Evolutionary conservation across 1,140 invertebrate genomes (phyloP), one percentile per base, ranked within the genome.

Genomic region (Alviniconcha marisindica): DNA sequence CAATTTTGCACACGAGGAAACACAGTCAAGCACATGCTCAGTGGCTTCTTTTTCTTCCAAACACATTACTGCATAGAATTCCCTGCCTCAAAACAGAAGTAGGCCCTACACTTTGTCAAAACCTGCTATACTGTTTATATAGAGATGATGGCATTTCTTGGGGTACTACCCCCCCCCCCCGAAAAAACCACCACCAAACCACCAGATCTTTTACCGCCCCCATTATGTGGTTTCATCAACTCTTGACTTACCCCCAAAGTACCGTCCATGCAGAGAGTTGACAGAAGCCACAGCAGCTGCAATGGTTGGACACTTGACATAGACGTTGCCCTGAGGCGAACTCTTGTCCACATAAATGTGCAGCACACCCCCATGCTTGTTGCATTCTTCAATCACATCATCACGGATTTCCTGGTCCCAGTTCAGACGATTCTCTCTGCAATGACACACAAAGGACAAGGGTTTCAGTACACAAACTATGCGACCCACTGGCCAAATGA

Each of bases 331-430:
- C 89, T 98, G 96, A 0, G 97, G 96, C 2, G 98, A 98, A 1
- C 96, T 96, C 92, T 97, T 98, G 90, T 99, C 99, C 5, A 99
- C 98, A 92, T 97, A 99, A 4, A 99, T 97, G 91, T 99, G 99
- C 24, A 99, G 90, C 2, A 99, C 97, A 38, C 98, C 99, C 31
- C 99, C 99, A 90, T 99, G 98, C 93, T 99, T 99, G 88, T 97
- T 97, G 91, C 98, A 99, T 93, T 99, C 99, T 91, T 99, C 98
- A 83, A 99, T 97, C 0, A 99, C 98, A 94, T 99, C 99, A 93
- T 99, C 98, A 60, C 96, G 94, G 82, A 99, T 98, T 93, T 99
- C 99, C 82, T 96, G 95, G 87, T 98, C 97, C 97, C 98, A 95
- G 85, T 94, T 96, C n/a, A 84, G 18, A 40, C 89, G 88, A 15